Conservation (phyloP, 2,113 vertebrate species). For the Zingel zingel region DNA sequence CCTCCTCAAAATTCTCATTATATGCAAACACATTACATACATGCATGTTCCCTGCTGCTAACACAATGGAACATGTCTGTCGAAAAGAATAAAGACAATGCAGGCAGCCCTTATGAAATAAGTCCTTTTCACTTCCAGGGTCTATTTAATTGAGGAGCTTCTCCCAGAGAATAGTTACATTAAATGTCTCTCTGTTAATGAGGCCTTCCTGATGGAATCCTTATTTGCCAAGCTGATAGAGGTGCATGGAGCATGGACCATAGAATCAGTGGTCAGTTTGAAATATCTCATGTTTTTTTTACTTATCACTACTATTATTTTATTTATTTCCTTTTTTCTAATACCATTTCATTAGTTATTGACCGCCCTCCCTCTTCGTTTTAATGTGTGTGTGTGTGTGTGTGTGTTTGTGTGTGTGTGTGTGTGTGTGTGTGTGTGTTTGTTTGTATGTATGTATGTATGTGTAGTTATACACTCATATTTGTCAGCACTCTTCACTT, state of each 20-base stretch:
- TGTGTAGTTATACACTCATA: no score
- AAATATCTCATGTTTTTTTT: neutral
- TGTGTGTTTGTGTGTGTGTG: no score
- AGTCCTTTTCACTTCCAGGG: neutral
- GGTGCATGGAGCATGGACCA: neutral
- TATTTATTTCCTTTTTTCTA: no score
- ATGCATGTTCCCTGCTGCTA: neutral
- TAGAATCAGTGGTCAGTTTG: neutral
- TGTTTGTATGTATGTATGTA: no score
- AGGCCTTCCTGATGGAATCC: constrained; percentile 16
- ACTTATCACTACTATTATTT: no score
- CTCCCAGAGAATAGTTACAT: neutral
- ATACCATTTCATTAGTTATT: no score
- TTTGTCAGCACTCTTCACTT: no score
- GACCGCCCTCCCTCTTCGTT: no score
- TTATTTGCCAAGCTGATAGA: constrained; percentile 12
- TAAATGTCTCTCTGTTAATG: constrained; percentile 14
- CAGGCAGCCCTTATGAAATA: constrained; percentile 3
- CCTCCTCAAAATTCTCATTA: neutral
- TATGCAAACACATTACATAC: neutral
- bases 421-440: no score
- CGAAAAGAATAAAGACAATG: constrained; percentile 3
- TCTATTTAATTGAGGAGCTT: constrained; percentile 19
- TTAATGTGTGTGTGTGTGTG: no score
- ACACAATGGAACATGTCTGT: neutral